These are phyloP conservation scores for Cacatua alba DNA, from an alignment of 2,113 vertebrate genomes.

Conservation along the genomic window DNA sequence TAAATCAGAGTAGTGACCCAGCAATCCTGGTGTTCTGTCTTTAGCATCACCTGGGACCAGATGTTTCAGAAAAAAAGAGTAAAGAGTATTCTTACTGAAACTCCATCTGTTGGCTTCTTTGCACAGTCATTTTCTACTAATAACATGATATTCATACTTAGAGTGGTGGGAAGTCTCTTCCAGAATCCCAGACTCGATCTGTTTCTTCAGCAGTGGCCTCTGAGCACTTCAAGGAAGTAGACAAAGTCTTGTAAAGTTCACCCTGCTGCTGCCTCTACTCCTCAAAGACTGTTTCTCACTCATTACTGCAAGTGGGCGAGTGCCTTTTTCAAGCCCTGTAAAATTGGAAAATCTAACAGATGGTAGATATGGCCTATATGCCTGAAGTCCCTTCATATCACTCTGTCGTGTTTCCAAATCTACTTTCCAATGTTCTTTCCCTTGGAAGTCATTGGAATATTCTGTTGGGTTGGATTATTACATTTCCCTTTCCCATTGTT, in stretches of 20 bases:
- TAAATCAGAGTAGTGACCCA: neutral
- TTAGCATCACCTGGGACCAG: neutral
- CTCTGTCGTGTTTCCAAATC: slow-evolving; percentile 7
- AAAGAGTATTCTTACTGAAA: neutral
- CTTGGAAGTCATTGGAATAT: slow-evolving; percentile 8
- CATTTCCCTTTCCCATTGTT: neutral
- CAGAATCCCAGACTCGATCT: slow-evolving; percentile 17
- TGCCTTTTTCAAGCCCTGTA: slow-evolving; percentile 65
- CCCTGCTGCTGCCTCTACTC: slow-evolving; percentile 10
- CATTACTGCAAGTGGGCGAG: slow-evolving; percentile 65
- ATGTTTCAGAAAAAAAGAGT: neutral
- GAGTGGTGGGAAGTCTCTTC: slow-evolving; percentile 32
- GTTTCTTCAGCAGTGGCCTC: slow-evolving; percentile 37
- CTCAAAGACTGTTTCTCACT: slow-evolving; percentile 54
- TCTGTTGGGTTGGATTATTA: neutral
- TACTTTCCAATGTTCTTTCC: slow-evolving; percentile 22
- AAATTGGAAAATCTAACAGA: slow-evolving; percentile 63
- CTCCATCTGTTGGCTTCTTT: slow-evolving; percentile 13
- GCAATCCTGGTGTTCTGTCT: neutral
- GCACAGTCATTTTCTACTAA: slow-evolving; percentile 39
- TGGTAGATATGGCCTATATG: slow-evolving; percentile 56
- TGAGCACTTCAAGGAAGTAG: slow-evolving; percentile 43
- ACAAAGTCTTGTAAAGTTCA: slow-evolving; percentile 46
- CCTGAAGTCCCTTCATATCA: slow-evolving; percentile 43
- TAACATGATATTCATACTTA: slow-evolving; percentile 11